Evolutionary conservation across 2,113 vertebrate genomes (phyloP), one percentile per base, ranked within the genome.

Genomic region (Turnix velox): DNA sequence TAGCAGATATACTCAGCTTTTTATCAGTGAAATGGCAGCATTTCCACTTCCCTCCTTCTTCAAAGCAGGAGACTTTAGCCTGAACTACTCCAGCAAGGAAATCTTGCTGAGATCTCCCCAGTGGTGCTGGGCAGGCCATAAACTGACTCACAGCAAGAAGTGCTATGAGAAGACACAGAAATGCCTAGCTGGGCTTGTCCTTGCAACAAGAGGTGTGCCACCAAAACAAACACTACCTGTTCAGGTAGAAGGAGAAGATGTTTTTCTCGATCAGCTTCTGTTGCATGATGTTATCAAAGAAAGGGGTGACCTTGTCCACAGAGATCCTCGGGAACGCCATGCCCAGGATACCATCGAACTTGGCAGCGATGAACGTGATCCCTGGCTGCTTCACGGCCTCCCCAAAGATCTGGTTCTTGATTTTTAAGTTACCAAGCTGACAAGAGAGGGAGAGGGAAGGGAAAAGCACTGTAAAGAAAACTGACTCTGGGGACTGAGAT

Each of bases 291-390:
- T 98, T 99, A 92, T 99, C 99, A 1, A 99, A 99, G 74, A 99
- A 98, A 1, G 99, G 99, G 4, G 68, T 18, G 51, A 97, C 98
- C 1, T 96, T 93, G 16, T 99, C 96, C 65, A 99, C 99, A 0
- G 99, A 97, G 96, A 99, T 99, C 66, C 18, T 89, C 0, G 98
- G 98, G 86, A 97, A 99, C 2, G 96, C 99, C 99, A 99, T 97
- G 95, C 99, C 99, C 27, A 99, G 97, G 96, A 99, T 99, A 43
- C 99, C 99, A 1, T 99, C 99, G 5, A 99, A 99, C 96, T 98
- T 99, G 67, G 99, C 99, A 0, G 98, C 98, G 1, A 99, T 97
- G 87, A 99, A 99, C 1, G 98, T 97, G 23, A 99, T 62, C 2
- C 99, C 99, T 1, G 99, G 99, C 97, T 99, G 98, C 92, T 99